These are phyloP conservation scores for Heteromormyrus szaboi DNA, from an alignment of 2,797 vertebrate species.

Conservation along the genomic window DNA sequence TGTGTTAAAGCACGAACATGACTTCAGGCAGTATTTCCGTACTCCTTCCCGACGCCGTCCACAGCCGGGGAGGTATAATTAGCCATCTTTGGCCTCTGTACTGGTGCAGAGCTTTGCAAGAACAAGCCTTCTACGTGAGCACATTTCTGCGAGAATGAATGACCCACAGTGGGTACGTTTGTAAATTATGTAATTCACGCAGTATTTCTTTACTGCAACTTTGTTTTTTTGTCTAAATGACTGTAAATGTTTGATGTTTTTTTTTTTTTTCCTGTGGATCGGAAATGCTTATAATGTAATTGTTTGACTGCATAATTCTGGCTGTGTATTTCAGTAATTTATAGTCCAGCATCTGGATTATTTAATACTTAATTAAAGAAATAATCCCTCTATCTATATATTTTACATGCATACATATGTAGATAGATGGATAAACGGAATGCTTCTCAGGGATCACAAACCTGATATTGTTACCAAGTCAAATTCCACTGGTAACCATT, in stretches of 20 bases:
- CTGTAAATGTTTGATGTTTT: conserved; percentile 56
- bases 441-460: conserved; percentile 84
- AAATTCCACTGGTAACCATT: conserved; percentile 62
- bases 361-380: conserved; percentile 29
- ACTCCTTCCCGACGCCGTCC: not conserved
- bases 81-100: not conserved
- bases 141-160: conserved; percentile 51
- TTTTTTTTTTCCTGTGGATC: conserved; percentile 71
- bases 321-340: conserved; percentile 67
- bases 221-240: conserved; percentile 40
- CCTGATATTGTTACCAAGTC: conserved; percentile 69
- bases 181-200: conserved; percentile 79
- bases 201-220: conserved; percentile 87
- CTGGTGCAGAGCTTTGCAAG: conserved; percentile 35
- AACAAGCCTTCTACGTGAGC: conserved; percentile 48
- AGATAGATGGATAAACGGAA: conserved; percentile 11
- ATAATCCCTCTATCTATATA: conserved; percentile 47
- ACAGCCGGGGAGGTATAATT: not conserved
- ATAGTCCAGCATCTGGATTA: conserved; percentile 85
- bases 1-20: not conserved
- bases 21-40: not conserved
- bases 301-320: conserved; percentile 53
- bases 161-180: conserved; percentile 87
- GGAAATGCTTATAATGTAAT: conserved; percentile 60
- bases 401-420: conserved; percentile 21